These are phyloP conservation scores for Enteromius radiatus DNA, from an alignment of 2,797 vertebrate species.

Conservation along the genomic window DNA sequence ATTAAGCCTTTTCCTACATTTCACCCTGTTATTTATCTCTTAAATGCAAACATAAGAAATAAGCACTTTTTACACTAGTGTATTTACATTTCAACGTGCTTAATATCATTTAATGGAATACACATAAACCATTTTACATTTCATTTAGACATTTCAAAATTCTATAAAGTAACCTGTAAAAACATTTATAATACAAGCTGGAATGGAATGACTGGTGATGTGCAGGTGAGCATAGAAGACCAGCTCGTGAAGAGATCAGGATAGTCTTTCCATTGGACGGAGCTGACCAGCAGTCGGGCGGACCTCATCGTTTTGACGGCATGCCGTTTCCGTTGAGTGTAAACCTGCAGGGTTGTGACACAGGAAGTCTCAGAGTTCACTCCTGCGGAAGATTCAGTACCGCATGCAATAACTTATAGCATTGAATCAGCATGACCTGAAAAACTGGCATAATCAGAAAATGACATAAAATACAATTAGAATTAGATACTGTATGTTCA, in stretches of 20 bases:
- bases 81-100: slow-evolving; percentile 56
- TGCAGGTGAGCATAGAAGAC: slow-evolving; percentile 19
- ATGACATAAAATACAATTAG: background rate
- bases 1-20: background rate
- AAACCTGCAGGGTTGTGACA: slow-evolving; percentile 72
- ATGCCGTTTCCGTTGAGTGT: slow-evolving; percentile 82
- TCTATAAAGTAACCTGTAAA: slow-evolving; percentile 58
- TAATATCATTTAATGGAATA: slow-evolving; percentile 31
- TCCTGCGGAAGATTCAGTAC: slow-evolving; percentile 1
- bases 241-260: slow-evolving; percentile 7
- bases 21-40: background rate
- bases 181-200: slow-evolving; percentile 52
- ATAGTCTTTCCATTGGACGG: slow-evolving; percentile 3
- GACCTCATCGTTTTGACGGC: slow-evolving; percentile 77
- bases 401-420: slow-evolving; percentile 1
- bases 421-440: slow-evolving; percentile 29
- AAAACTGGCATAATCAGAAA: slow-evolving; percentile 28
- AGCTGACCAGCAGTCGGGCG: slow-evolving; percentile 18
- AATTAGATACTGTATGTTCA: background rate
- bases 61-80: slow-evolving; percentile 17
- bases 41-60: background rate
- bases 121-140: slow-evolving; percentile 44
- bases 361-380: slow-evolving; percentile 17
- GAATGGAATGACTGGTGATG: slow-evolving; percentile 52
- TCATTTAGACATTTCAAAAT: slow-evolving; percentile 52